Evolutionary conservation across 2,888 invertebrate genomes (phyloP).

Genomic region (Dichetophora obliterata): DNA sequence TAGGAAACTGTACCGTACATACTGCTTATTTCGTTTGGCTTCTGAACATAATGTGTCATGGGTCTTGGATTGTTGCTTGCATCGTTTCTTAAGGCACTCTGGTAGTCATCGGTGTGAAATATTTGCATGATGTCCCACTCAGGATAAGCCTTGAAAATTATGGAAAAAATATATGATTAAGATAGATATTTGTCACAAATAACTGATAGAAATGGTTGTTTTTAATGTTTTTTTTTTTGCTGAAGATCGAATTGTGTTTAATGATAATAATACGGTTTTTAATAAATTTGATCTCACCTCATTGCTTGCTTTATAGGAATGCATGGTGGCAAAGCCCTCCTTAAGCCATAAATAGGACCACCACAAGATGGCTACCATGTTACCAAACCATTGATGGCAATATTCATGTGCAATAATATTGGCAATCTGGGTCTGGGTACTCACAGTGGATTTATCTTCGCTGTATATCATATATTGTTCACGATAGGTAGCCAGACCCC

Average conservation of each 20-base stretch:
- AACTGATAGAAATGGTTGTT: not conserved
- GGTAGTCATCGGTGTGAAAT: slow-evolving; percentile 81
- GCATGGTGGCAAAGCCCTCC: slow-evolving; percentile 75
- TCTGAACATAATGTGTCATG: slow-evolving; percentile 84
- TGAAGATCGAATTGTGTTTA: not conserved
- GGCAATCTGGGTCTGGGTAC: slow-evolving; percentile 69
- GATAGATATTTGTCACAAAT: not conserved
- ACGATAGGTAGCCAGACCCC: slow-evolving; percentile 83
- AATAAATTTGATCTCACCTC: too few relatives aligned
- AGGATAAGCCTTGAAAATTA: slow-evolving; percentile 70
- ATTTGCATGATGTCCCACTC: slow-evolving; percentile 82
- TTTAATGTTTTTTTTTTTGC: not conserved
- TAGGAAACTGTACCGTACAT: slow-evolving; percentile 91
- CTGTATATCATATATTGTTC: slow-evolving; percentile 65
- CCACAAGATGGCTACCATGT: slow-evolving; percentile 78
- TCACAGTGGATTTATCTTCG: slow-evolving; percentile 57
- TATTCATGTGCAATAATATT: slow-evolving; percentile 74
- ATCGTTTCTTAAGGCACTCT: slow-evolving; percentile 80
- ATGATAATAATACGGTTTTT: not conserved
- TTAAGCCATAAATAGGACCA: slow-evolving; percentile 83
- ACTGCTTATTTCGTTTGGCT: slow-evolving; percentile 85
- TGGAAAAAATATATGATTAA: slow-evolving; percentile 3
- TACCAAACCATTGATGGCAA: slow-evolving; percentile 86
- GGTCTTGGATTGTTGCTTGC: slow-evolving; percentile 83
- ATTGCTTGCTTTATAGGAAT: slow-evolving; percentile 59